Conservation (phyloP, 2,888 invertebrate genomes). For the Homarus gammarus region DNA sequence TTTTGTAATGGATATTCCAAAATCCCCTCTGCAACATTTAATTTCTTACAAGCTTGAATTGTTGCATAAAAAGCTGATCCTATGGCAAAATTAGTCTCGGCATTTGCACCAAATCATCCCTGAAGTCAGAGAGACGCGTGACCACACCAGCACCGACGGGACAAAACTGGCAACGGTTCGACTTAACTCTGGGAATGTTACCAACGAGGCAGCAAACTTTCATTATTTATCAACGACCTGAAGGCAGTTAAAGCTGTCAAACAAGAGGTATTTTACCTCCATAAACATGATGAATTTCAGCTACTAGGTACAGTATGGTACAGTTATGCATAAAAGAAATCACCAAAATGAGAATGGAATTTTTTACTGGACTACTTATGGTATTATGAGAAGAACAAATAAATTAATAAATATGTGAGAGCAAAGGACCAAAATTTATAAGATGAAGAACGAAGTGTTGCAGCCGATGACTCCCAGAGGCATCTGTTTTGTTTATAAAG, state of each 20-base stretch:
- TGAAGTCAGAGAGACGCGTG: too few species aligned
- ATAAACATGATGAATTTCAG: background rate
- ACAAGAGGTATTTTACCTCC: background rate
- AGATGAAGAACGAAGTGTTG: too few species aligned
- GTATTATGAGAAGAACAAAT: too few species aligned
- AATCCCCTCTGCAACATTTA: background rate
- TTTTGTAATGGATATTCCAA: background rate
- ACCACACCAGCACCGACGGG: background rate
- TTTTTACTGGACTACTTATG: too few species aligned
- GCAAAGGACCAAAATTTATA: too few species aligned
- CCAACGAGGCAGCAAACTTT: background rate
- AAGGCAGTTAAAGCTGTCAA: background rate
- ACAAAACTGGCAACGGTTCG: background rate
- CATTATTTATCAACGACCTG: background rate
- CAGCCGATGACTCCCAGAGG: too few species aligned
- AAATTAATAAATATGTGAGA: too few species aligned
- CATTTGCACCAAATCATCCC: background rate
- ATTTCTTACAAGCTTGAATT: background rate
- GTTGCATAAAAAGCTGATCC: background rate
- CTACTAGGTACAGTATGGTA: too few species aligned
- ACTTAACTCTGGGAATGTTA: background rate
- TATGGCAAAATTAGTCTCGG: background rate
- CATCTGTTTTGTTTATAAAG: too few species aligned
- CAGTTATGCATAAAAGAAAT: too few species aligned
- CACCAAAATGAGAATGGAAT: too few species aligned